Evolutionary conservation across 2,113 vertebrate genomes (phyloP).

Genomic region (Petrocephalus microphthalmus): DNA sequence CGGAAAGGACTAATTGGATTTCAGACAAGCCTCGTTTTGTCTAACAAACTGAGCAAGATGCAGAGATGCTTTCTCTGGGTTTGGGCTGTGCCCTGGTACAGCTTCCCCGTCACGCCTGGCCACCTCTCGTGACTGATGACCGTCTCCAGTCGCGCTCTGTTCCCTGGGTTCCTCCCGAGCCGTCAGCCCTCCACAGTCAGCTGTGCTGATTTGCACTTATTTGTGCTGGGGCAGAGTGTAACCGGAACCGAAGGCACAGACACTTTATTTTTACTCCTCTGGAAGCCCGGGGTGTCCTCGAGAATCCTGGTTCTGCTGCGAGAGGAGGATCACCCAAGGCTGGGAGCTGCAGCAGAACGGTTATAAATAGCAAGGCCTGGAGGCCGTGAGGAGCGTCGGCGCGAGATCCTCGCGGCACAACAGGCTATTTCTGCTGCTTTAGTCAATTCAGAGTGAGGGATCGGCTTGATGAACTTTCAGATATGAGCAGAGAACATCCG

Average conservation of each 20-base stretch:
- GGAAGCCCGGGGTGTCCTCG: not conserved
- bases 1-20: not conserved
- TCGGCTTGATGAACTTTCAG: not conserved
- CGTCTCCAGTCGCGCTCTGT: not conserved
- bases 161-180: not conserved
- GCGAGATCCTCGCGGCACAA: not conserved
- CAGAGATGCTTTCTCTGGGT: slow-evolving; percentile 31
- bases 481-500: not conserved
- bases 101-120: not conserved
- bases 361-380: not conserved
- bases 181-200: not conserved
- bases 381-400: not conserved
- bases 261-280: not conserved
- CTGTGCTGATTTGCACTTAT: not conserved
- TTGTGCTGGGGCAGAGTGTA: not conserved
- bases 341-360: not conserved
- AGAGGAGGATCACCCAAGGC: not conserved
- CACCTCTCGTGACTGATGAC: not conserved
- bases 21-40: slow-evolving; percentile 8
- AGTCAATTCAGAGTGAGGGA: not conserved
- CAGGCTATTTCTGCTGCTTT: not conserved
- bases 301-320: not conserved
- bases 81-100: slow-evolving; percentile 39
- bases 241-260: not conserved
- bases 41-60: not conserved